Conservation (phyloP, 2,888 invertebrate species). For the Dynastes grantii region DNA sequence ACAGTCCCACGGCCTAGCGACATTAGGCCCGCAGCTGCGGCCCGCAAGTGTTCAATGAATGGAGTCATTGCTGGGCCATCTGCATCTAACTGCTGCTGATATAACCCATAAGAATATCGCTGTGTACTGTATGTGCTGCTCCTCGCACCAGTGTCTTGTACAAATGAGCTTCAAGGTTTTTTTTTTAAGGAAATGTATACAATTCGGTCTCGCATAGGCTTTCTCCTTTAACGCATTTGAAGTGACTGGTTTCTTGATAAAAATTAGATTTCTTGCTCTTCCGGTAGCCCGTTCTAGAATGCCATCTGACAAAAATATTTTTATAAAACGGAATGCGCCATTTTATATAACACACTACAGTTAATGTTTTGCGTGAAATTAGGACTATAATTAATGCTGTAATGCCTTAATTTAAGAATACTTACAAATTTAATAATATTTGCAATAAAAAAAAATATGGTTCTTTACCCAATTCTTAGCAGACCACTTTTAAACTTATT, state of each 20-base stretch:
- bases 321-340: background rate
- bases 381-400: no score
- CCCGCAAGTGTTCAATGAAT: slow-evolving; percentile 66
- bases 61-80: slow-evolving; percentile 58
- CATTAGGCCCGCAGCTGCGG: slow-evolving; percentile 65
- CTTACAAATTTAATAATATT: no score
- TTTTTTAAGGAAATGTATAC: slow-evolving; percentile 46
- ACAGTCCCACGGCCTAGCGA: slow-evolving; percentile 61
- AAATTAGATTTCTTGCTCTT: slow-evolving; percentile 42
- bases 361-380: no score
- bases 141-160: slow-evolving; percentile 38
- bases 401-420: no score
- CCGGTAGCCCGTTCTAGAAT: slow-evolving; percentile 25
- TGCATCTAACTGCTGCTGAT: slow-evolving; percentile 54
- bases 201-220: slow-evolving; percentile 21
- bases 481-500: no score
- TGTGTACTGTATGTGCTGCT: slow-evolving; percentile 24
- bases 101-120: slow-evolving; percentile 51
- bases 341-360: no score
- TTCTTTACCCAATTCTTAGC: no score
- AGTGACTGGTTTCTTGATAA: slow-evolving; percentile 42
- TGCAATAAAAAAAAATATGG: no score
- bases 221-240: slow-evolving; percentile 31
- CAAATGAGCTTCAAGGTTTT: slow-evolving; percentile 42
- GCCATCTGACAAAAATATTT: background rate